These are phyloP conservation scores for Cuniculus paca DNA, from an alignment of 2,797 vertebrate species.

Conservation along the genomic window DNA sequence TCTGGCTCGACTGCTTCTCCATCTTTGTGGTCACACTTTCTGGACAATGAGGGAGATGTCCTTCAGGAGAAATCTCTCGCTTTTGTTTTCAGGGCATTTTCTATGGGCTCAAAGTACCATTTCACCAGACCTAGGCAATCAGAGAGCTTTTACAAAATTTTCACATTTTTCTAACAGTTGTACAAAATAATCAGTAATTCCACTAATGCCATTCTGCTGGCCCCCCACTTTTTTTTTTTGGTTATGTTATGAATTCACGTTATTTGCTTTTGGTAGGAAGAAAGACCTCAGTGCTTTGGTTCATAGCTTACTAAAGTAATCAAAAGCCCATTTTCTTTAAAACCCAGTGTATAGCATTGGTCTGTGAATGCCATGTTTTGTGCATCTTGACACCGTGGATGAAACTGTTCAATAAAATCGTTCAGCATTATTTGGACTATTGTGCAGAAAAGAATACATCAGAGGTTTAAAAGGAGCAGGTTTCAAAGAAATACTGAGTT, in stretches of 20 bases:
- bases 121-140: background rate
- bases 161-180: background rate
- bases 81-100: background rate
- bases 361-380: background rate
- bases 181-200: background rate
- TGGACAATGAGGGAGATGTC: background rate
- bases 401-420: background rate
- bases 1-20: background rate
- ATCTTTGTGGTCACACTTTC: background rate
- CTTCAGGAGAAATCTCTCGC: background rate
- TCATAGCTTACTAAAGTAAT: background rate
- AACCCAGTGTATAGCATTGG: background rate
- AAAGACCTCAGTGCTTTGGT: background rate
- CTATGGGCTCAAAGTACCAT: background rate
- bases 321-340: background rate
- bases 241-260: background rate
- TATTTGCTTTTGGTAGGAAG: background rate
- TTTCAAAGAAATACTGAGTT: background rate
- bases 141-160: background rate
- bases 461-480: background rate
- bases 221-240: background rate
- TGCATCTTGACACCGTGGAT: background rate
- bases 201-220: background rate
- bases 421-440: background rate
- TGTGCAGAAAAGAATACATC: background rate